phyloP scores from a whole-genome alignment of 1,140 invertebrate species.

The Drosophila subpulchrella region DNA sequence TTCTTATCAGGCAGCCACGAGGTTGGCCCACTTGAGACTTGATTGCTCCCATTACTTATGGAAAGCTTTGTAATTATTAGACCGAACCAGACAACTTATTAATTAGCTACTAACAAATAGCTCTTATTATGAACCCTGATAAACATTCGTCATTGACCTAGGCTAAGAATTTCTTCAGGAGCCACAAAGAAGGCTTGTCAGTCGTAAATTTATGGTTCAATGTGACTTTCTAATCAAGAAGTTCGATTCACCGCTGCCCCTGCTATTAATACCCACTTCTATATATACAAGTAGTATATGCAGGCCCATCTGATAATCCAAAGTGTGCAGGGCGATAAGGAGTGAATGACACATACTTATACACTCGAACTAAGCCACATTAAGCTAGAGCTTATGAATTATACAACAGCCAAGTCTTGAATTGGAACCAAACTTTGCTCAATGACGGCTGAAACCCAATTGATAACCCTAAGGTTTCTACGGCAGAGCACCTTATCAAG shows the following conservation, averaged over 20 bases:
- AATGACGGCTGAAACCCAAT: conserved; percentile 19
- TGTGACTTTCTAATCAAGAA: conserved; percentile 20
- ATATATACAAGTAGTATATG: conserved; percentile 1
- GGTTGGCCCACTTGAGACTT: conserved; percentile 35
- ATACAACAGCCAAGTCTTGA: conserved; percentile 31
- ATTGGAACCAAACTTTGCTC: conserved; percentile 37
- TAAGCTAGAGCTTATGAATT: conserved; percentile 22
- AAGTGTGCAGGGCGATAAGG: conserved; percentile 29
- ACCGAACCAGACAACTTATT: conserved; percentile 8
- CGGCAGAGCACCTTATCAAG: conserved; percentile 33
- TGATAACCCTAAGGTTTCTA: conserved; percentile 23
- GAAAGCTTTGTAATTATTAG: conserved; percentile 27
- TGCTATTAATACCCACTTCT: conserved; percentile 15
- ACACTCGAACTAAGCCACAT: background rate
- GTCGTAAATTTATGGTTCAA: conserved; percentile 29
- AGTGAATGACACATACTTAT: conserved; percentile 6
- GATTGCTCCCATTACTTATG: conserved; percentile 41
- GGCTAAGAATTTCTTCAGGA: background rate
- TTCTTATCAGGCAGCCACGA: conserved; percentile 31
- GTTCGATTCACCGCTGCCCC: background rate
- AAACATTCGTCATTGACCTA: conserved; percentile 32
- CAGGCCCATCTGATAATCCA: conserved; percentile 31
- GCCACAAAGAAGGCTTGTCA: background rate
- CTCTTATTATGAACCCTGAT: conserved; percentile 1
- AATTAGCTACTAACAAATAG: conserved; percentile 10